Base-by-base conservation (phyloP, 1,140 invertebrate species). In the Vollenhovia emeryi region DNA sequence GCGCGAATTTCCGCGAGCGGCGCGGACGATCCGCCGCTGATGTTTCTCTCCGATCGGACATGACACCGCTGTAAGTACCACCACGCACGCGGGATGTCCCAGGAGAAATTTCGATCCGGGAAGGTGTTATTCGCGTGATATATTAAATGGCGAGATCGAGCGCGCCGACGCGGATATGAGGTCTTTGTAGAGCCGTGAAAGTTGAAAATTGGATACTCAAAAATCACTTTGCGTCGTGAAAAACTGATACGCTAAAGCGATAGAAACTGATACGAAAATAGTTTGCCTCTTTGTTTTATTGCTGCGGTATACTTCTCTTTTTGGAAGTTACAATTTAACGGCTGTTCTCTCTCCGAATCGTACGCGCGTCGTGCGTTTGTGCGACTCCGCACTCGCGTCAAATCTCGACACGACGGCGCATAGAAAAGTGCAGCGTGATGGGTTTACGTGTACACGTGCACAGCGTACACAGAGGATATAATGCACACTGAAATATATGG, bases 41-140 rank as follows among this genome's bases (percentile, higher is more conserved):
- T 89, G 78, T 87, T 89, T 80, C 85, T 74, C 74, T 80, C 80
- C 74, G 88, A 89, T 85, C 79, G 75, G 60, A 84, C 80, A 66
- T 85, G 79, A 75, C 68, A 55, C 60, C 59, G 24, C 36, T 69
- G 50, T 45, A 43, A 78, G 73, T 71, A 75, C 55, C 7, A 52
- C n/a, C n/a, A n/a, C n/a, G n/a, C 57, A 45, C 40, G 64, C 64
- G 8, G 30, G 48, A 21, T 45, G 66, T 40, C 21, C 33, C 18
- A 18, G 30, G 78, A 71, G 66, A 57, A 82, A 73, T 57, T 30
- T 57, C 24, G 78, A 57, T 79, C 52, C 30, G 21, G 60, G 9
- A 13, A 48, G 11, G 1, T 33, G 40, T 36, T 79, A 52, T 36
- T 78, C 2, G 27, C 13, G 4, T 43, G 40, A 50, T 50, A 50